Base-by-base conservation (phyloP, 2,113 vertebrate genomes). In the Pomatorhinus ruficollis region DNA sequence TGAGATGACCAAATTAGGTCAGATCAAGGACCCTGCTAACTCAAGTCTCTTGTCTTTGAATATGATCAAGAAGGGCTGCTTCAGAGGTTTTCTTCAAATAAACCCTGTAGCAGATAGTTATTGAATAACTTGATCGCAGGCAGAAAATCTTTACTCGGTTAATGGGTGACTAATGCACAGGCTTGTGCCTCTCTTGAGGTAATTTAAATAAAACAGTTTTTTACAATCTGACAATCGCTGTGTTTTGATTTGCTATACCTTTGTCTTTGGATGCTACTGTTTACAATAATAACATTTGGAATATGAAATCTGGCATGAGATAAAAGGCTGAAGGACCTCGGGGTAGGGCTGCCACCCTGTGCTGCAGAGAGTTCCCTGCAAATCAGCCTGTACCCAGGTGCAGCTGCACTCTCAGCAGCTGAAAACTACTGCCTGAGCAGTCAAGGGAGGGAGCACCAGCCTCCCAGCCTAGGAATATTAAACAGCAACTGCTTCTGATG, bases 111-210 rank as follows among this genome's bases (percentile, higher is more conserved):
- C 75, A 81, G 52, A 50, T 15, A 79, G 68, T 79, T 96, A 90
- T n/a, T 79, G n/a, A 93, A 90, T 95, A 93, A 93, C 54, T 83
- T 44, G 61, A 50, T 83, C 27, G 37, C 1, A 54, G 61, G 61
- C 59, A 40, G 35, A 83, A 83, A 94, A 81, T 60, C 56, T 44
- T 96, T 76, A 42, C 70, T n/a, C 1, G 1, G 42, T 89, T 91
- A 89, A 81, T 59, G 59, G 37, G 50, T 93, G 88, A 91, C 66
- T 96, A 83, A 66, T 87, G 88, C 52, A 77, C 49, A 76, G 79
- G 40, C 81, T 59, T 75, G 82, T 83, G 53, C 89, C 31, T 87
- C 66, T 83, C 61, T 71, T 31, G 71, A 56, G 27, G 44, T 79
- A 59, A 95, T 92, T 93, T 64, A 86, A 95, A 83, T 59, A 77